Evolutionary conservation across 1,140 invertebrate genomes (phyloP).

Genomic region (Forficula auricularia): DNA sequence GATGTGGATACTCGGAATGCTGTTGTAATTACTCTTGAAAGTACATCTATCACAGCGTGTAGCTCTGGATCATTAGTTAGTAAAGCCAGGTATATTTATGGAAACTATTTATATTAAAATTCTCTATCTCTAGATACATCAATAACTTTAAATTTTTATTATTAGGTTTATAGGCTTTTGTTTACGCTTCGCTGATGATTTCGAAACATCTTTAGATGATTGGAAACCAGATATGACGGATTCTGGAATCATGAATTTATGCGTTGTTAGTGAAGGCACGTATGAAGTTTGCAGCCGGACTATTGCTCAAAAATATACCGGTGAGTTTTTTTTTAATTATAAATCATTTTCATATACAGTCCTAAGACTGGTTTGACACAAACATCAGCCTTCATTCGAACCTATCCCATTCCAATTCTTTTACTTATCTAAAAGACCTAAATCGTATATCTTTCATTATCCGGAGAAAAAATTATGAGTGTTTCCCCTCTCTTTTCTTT

Average conservation of each 20-base stretch:
- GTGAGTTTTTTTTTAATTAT: too few species aligned
- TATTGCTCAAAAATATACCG: conserved; percentile 45
- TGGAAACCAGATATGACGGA: conserved; percentile 86
- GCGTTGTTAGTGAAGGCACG: conserved; percentile 91
- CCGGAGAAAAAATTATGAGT: too few species aligned
- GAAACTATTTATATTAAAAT: conserved; percentile 3
- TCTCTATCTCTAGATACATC: neutral
- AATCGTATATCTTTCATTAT: too few species aligned
- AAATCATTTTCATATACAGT: too few species aligned
- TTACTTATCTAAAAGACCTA: too few species aligned
- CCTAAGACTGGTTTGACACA: too few species aligned
- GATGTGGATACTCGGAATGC: conserved; percentile 72
- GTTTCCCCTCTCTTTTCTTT: too few species aligned
- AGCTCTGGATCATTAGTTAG: conserved; percentile 58
- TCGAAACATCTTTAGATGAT: conserved; percentile 87
- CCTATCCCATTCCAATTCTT: too few species aligned
- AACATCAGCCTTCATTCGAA: too few species aligned
- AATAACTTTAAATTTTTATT: too few species aligned
- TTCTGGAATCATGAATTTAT: conserved; percentile 77
- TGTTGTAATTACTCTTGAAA: conserved; percentile 84
- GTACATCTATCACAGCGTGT: conserved; percentile 78
- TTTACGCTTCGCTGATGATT: conserved; percentile 86
- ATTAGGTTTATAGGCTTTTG: conserved; percentile 61
- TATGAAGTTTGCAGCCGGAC: conserved; percentile 92
- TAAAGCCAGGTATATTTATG: conserved; percentile 34